Base-by-base conservation (phyloP, 2,888 invertebrate species). In the Salticus scenicus region DNA sequence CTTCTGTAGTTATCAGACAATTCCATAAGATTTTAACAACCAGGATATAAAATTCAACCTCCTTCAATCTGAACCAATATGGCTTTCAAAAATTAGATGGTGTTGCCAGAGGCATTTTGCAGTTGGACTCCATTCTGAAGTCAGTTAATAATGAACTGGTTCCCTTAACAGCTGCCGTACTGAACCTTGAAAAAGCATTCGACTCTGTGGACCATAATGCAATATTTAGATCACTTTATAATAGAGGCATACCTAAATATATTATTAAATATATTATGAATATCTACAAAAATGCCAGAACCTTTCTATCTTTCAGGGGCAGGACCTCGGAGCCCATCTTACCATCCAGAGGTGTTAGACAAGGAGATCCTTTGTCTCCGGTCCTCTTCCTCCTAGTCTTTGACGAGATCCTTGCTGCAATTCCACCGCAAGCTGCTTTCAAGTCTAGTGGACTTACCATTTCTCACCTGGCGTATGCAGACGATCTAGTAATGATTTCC, bases 11-110 rank as follows among this genome's bases (percentile, higher is more conserved):
- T 1, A 1, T 74, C 12, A n/a, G 74, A 0, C 74, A 63, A 17
- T 27, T 64, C 10, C 63, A 74, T 20, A 74, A 74, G 33, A 20
- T 74, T 4, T 27, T 74, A 1, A 64, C 74, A 24, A 41, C 14
- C 0, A 7, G 74, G n/a, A n/a, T n/a, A n/a, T n/a, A n/a, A n/a
- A 8, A 63, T 12, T 10, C 0, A 30, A n/a, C 17, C n/a, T 24
- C n/a, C 14, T 7, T 28, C 5, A 2, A 1, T 1, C 37, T 41
- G 0, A 57, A 41, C 8, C 74, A 74, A 27, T 28, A 24, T 7
- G 74, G 64, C 0, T 74, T 74, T 37, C 20, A 27, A 0, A 28
- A 4, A 1, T 10, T 20, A 10, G 74, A 74, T 33, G 74, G 74
- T 10, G 31, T 74, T 1, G 41, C 33, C 5, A 8, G 1, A 0